These are phyloP conservation scores for Pyrrhura leucotis DNA, from an alignment of 2,797 vertebrate genomes.

Conservation along the genomic window DNA sequence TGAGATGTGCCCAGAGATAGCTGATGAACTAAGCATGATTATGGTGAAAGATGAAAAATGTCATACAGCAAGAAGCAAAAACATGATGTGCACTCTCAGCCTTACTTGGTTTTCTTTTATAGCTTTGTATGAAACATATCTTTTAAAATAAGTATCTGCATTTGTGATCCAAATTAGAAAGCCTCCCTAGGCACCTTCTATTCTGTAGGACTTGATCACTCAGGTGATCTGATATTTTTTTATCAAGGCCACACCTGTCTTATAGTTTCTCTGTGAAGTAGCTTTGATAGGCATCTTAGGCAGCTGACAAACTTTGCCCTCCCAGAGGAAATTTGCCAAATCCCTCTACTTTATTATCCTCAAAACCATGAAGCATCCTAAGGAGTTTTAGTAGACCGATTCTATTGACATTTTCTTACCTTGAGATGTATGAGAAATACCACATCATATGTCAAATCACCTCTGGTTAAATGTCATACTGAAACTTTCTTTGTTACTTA, in stretches of 20 bases:
- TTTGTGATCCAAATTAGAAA: not conserved
- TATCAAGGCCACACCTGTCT: not conserved
- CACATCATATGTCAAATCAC: not conserved
- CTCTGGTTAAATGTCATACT: not conserved
- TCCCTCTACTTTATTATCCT: not conserved
- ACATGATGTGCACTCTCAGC: not conserved
- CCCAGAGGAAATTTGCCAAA: not conserved
- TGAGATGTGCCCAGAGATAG: not conserved
- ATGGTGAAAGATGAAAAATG: not conserved
- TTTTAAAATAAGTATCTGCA: not conserved
- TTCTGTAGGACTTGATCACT: not conserved
- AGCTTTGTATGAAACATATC: not conserved
- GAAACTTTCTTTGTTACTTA: not conserved
- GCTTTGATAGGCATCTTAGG: not conserved
- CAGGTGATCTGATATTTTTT: not conserved
- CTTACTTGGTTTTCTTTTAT: not conserved
- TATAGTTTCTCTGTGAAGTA: not conserved
- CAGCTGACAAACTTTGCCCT: not conserved
- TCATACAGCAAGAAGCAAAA: not conserved
- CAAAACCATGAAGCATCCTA: not conserved
- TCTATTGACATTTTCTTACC: not conserved
- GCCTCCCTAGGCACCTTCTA: not conserved
- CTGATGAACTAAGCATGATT: not conserved
- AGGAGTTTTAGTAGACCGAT: not conserved
- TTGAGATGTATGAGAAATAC: not conserved